These are phyloP conservation scores for Ametastegia equiseti DNA, from an alignment of 2,888 invertebrate species.

Conservation along the genomic window DNA sequence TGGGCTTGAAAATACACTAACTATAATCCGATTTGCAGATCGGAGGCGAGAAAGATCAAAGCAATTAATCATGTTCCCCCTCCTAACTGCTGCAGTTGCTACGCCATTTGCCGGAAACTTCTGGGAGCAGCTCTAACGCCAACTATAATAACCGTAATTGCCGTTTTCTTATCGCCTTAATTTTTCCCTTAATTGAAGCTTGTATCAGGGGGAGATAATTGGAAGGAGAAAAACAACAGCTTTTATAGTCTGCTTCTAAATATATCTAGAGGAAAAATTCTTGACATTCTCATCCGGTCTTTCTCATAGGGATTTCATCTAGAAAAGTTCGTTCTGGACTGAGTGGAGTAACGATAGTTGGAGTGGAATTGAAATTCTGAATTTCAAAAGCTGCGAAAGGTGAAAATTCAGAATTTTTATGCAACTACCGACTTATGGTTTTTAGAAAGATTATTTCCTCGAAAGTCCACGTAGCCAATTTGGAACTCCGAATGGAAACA, in stretches of 20 bases:
- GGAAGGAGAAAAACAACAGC: neutral
- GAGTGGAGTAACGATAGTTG: too few species aligned
- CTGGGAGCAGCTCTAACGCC: neutral
- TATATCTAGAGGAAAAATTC: neutral
- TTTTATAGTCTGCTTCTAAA: neutral
- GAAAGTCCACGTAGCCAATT: too few species aligned
- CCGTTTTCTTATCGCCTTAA: slow-evolving; percentile 7
- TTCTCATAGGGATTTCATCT: neutral
- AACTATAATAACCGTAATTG: neutral
- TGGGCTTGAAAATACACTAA: neutral
- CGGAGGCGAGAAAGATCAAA: neutral
- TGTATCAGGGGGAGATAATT: neutral
- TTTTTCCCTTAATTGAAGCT: slow-evolving; percentile 12
- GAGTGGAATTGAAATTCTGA: too few species aligned
- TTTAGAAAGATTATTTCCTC: too few species aligned
- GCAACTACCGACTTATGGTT: too few species aligned
- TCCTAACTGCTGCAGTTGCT: neutral
- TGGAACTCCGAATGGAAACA: too few species aligned
- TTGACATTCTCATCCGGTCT: neutral
- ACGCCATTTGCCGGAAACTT: neutral
- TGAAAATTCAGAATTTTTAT: too few species aligned
- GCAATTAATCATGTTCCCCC: slow-evolving; percentile 6
- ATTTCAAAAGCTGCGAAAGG: too few species aligned
- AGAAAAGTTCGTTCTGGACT: neutral
- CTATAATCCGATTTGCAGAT: neutral